Conservation (phyloP, 2,888 invertebrate species). For the Lapara coniferarum region DNA sequence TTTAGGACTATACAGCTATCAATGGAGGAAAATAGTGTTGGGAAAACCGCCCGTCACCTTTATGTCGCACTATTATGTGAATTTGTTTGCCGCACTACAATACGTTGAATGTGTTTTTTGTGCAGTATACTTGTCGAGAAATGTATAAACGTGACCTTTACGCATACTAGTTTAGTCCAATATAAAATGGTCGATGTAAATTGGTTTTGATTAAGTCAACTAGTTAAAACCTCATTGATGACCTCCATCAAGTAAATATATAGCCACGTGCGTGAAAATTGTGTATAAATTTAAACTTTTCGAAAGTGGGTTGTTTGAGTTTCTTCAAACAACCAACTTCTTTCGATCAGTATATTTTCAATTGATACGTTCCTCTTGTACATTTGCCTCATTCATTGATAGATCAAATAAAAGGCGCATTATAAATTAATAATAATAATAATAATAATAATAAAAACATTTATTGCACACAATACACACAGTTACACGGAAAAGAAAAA, state of each 20-base stretch:
- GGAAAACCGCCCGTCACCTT: background rate
- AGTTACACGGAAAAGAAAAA: too few species aligned
- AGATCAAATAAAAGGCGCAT: background rate
- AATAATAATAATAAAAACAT: too few species aligned
- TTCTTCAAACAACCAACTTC: too few species aligned
- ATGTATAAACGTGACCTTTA: background rate
- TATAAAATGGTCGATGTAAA: background rate
- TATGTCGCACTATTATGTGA: background rate
- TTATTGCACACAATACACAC: too few species aligned
- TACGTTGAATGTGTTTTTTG: background rate
- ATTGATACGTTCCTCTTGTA: too few species aligned
- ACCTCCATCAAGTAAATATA: background rate
- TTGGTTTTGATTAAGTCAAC: background rate
- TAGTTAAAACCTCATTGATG: background rate
- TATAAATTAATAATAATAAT: too few species aligned
- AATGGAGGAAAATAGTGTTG: constrained; percentile 4
- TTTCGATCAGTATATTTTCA: too few species aligned
- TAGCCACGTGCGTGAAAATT: background rate
- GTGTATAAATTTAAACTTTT: background rate
- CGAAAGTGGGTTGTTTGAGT: background rate
- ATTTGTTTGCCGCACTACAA: constrained; percentile 2
- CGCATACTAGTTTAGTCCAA: background rate
- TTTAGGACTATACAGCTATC: background rate
- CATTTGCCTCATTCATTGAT: too few species aligned
- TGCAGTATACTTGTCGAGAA: background rate